A percentile compares a stretch with the other conserved stretches of the same genome.
Conservation (phyloP, 2,888 invertebrate genomes). For the Deilephila porcellus region DNA sequence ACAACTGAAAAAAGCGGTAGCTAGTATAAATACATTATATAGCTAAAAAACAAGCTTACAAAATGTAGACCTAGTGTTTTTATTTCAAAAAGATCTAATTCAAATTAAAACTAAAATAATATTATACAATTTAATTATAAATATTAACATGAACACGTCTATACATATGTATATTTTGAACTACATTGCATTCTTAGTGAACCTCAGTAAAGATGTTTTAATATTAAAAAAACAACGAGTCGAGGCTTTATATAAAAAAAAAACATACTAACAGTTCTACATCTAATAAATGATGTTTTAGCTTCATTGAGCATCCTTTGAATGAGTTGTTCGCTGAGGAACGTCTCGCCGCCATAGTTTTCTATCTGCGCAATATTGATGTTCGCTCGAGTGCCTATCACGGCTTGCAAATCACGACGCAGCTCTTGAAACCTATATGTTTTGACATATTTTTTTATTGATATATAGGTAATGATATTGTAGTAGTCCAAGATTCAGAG, state of each 20-base stretch:
- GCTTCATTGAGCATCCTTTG: constrained; percentile 95
- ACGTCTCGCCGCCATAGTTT: constrained; percentile 98
- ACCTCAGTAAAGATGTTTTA: too few species aligned
- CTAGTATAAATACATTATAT: too few species aligned
- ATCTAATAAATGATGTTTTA: constrained; percentile 94
- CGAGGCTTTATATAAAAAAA: too few species aligned
- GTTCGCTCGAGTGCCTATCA: constrained; percentile 95
- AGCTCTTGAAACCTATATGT: constrained; percentile 93
- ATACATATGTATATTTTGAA: too few species aligned
- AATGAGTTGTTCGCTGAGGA: constrained; percentile 97
- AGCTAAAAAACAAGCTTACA: too few species aligned
- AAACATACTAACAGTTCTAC: constrained; percentile 87
- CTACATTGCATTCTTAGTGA: too few species aligned
- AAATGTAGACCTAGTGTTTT: too few species aligned
- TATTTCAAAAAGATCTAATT: too few species aligned
- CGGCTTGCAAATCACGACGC: constrained; percentile 96
- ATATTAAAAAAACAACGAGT: too few species aligned
- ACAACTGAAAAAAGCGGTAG: constrained; percentile 80
- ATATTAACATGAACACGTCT: too few species aligned
- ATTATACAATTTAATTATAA: too few species aligned
- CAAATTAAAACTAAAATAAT: too few species aligned
- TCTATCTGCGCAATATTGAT: constrained; percentile 97
- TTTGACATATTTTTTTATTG: constrained; percentile 1
- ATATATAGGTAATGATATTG: background rate
- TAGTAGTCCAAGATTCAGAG: background rate